Evolutionary conservation across 2,797 vertebrate genomes (phyloP).

Genomic region (Nothura maculosa): DNA sequence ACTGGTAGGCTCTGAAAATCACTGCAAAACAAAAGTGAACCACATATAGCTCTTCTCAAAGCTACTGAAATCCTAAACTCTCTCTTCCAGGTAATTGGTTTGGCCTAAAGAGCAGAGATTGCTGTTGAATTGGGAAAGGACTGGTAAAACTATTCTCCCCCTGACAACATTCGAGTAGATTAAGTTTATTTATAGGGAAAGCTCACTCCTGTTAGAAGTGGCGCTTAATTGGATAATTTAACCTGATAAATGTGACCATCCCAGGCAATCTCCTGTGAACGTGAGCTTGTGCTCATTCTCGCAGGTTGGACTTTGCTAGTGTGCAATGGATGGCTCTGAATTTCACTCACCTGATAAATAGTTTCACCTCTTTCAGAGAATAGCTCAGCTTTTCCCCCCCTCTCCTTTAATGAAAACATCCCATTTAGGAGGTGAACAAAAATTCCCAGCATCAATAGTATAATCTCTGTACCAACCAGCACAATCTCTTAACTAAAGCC

Average conservation of each 20-base stretch:
- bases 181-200: not conserved
- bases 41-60: not conserved
- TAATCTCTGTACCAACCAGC: not conserved
- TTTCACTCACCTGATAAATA: not conserved
- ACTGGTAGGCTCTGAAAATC: not conserved
- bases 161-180: not conserved
- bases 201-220: not conserved
- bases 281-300: accelerated
- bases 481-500: too few species aligned
- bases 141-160: not conserved
- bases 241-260: not conserved
- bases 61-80: accelerated
- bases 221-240: not conserved
- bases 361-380: not conserved
- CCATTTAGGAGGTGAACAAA: not conserved
- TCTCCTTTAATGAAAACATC: not conserved
- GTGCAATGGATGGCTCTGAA: not conserved
- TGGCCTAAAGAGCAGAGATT: not conserved
- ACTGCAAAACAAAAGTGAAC: not conserved
- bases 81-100: not conserved
- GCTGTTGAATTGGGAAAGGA: not conserved
- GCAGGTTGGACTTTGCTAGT: not conserved
- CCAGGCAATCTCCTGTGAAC: not conserved
- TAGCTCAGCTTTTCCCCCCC: not conserved
- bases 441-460: not conserved